Base-by-base conservation (phyloP, 2,113 vertebrate species). In the Tachycineta bicolor region DNA sequence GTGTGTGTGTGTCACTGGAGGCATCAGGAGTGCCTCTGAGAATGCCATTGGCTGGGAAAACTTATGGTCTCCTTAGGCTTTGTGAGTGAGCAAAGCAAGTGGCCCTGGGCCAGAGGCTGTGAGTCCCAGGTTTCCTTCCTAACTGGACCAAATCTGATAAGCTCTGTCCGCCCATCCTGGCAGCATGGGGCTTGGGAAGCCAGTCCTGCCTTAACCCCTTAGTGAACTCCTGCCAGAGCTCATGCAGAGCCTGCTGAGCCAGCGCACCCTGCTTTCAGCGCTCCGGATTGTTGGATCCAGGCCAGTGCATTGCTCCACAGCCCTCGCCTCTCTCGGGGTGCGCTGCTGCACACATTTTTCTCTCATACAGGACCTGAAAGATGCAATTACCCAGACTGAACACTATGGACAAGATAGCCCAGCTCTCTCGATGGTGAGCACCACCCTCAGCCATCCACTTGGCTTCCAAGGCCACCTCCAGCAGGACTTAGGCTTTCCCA, bases 311-410 rank as follows among this genome's bases (percentile, higher is more conserved):
- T 60, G 25, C 63, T 82, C 12, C 85, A 89, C 0, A 2, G 90
- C 85, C 88, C 90, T 59, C 13, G 52, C 83, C 89, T 23, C 70
- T 80, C 82, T 93, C 12, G 28, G 63, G 88, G 92, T 88, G 92
- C 82, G 1, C 39, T 96, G 90, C 81, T 93, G 96, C 96, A 96
- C 96, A 88, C 93, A 11, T 97, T 96, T 96, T 93, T 94, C 96
- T 97, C 94, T 96, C 94, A 92, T 68, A 87, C 96, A 96, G 96
- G 96, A 97, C 92, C 94, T 97, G 96, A 97, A 97, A 97, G 96
- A 97, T 96, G 94, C 96, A 94, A 96, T 97, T 94, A 97, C 96
- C 96, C 96, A 97, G 96, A 96, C 96, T 96, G 96, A 97, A 84
- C 96, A 96, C 90, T 97, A 78, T 95, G 94, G 96, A 97, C 94